A percentile compares a stretch with the other conserved stretches of the same genome.
Evolutionary conservation across 2,888 invertebrate genomes (phyloP).

Genomic region (Tachina fera): DNA sequence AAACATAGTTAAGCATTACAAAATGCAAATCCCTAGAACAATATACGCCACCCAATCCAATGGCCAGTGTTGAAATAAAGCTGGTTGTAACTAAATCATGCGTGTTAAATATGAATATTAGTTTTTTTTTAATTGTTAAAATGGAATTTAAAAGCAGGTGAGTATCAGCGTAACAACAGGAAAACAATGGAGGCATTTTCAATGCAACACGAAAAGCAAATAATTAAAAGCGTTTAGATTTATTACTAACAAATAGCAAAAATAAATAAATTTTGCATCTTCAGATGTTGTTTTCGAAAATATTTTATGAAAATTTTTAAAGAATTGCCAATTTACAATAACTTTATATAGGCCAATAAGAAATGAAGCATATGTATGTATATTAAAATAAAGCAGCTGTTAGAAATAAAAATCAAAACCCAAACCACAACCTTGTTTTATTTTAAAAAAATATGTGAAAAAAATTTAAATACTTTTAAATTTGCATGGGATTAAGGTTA

Average conservation of each 20-base stretch:
- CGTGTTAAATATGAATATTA: constrained; percentile 25
- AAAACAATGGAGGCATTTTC: background rate
- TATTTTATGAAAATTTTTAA: background rate
- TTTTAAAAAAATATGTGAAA: background rate
- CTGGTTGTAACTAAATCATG: constrained; percentile 78
- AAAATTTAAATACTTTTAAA: background rate
- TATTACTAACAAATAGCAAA: background rate
- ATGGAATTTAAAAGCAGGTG: background rate
- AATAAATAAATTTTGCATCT: background rate
- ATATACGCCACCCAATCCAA: constrained; percentile 82
- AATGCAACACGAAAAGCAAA: constrained; percentile 4
- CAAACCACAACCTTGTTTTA: background rate
- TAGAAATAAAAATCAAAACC: background rate
- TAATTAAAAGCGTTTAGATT: background rate
- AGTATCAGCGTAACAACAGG: background rate
- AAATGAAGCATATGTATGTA: background rate
- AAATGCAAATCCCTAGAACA: constrained; percentile 87
- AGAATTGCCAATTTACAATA: background rate
- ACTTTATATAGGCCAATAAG: background rate
- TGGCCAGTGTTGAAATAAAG: constrained; percentile 80
- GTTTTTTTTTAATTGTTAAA: constrained; percentile 9
- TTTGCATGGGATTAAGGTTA: constrained; percentile 51
- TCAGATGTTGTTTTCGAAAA: background rate
- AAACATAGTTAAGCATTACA: constrained; percentile 85
- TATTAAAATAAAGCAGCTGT: background rate